Conservation (phyloP, 2,888 invertebrate genomes). For the Odontothrips loti region DNA sequence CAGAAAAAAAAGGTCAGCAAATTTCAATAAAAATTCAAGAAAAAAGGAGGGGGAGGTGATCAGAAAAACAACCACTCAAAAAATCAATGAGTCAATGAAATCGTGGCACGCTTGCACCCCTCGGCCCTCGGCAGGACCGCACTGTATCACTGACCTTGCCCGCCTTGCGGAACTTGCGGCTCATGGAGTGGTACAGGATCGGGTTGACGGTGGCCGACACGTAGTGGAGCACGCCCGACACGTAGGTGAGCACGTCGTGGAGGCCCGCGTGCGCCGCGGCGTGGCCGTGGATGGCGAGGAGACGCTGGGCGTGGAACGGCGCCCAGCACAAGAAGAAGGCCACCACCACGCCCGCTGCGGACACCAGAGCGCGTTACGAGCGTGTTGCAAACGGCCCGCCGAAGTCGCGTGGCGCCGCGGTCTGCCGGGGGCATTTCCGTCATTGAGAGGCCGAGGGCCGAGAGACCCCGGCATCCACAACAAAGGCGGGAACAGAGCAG, state of each 20-base stretch:
- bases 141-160: conserved; percentile 67
- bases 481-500: conserved; percentile 30
- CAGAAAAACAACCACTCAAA: too few species aligned
- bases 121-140: too few species aligned
- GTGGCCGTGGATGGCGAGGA: conserved; percentile 70
- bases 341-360: conserved; percentile 80
- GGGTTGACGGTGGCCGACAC: conserved; percentile 91
- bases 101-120: too few species aligned
- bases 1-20: too few species aligned
- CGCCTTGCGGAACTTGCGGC: conserved; percentile 86
- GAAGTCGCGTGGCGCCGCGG: too few species aligned
- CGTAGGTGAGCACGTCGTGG: conserved; percentile 69
- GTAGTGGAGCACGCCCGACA: conserved; percentile 86
- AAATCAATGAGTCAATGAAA: too few species aligned
- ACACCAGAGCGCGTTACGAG: too few species aligned
- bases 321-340: conserved; percentile 89
- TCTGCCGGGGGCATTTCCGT: too few species aligned
- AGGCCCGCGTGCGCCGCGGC: conserved; percentile 48
- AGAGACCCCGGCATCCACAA: too few species aligned
- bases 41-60: too few species aligned
- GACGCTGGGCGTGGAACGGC: conserved; percentile 88
- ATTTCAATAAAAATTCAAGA: conserved; percentile 13
- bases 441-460: too few species aligned
- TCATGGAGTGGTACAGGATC: conserved; percentile 90
- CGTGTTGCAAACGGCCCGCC: too few species aligned